These are phyloP conservation scores for Aphelocoma californica DNA, from an alignment of 2,797 vertebrate species.

Conservation along the genomic window DNA sequence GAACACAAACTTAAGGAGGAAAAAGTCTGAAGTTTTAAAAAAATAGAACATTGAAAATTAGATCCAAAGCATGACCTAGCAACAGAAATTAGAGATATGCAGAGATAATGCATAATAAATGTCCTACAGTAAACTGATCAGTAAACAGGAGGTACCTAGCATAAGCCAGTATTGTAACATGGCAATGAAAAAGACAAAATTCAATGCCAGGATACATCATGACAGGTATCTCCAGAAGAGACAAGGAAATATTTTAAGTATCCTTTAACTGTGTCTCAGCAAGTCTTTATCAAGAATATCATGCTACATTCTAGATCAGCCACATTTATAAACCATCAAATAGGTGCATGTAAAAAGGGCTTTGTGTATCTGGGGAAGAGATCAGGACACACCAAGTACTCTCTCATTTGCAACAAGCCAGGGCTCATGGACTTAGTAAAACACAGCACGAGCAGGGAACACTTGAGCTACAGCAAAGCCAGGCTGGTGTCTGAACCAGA, in stretches of 20 bases:
- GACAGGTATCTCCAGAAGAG: not conserved
- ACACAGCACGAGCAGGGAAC: not conserved
- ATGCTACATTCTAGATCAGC: not conserved
- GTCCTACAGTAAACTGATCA: not conserved
- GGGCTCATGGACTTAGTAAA: not conserved
- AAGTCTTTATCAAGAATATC: not conserved
- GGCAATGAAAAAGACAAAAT: not conserved
- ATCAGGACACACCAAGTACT: not conserved
- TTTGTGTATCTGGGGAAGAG: not conserved
- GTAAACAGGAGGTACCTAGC: not conserved
- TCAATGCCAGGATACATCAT: not conserved
- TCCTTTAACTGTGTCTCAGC: not conserved
- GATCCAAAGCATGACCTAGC: not conserved
- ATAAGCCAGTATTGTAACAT: rapidly evolving
- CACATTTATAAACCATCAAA: not conserved
- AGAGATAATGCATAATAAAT: not conserved
- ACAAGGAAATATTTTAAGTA: not conserved
- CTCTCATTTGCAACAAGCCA: not conserved
- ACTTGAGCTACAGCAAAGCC: not conserved
- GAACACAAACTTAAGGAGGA: not conserved
- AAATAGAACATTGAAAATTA: not conserved
- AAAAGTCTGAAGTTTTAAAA: not conserved
- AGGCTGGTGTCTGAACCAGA: not conserved
- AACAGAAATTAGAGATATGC: not conserved
- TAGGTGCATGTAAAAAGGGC: not conserved